phyloP scores from a whole-genome alignment of 2,888 invertebrate genomes.

The Drosophila conformis region DNA sequence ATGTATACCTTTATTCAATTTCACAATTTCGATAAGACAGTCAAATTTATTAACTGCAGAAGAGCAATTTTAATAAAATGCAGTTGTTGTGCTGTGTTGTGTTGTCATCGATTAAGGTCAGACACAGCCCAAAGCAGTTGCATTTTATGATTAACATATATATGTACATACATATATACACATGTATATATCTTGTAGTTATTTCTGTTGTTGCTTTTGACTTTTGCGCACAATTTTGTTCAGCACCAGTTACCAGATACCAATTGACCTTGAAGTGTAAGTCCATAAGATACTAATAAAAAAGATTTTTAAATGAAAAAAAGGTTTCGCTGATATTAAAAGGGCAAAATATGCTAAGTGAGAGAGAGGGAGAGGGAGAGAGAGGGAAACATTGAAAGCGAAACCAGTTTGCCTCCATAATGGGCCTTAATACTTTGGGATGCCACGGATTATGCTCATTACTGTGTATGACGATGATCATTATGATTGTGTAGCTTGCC shows the following conservation, averaged over 20 bases:
- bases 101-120: constrained; percentile 75
- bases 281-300: constrained; percentile 31
- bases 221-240: constrained; percentile 41
- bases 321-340: constrained; percentile 41
- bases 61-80: constrained; percentile 48
- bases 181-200: constrained; percentile 27
- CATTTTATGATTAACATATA: constrained; percentile 51
- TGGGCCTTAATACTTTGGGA: constrained; percentile 41
- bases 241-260: constrained; percentile 44
- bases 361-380: neutral
- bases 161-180: neutral
- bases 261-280: constrained; percentile 70
- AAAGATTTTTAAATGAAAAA: neutral
- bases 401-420: constrained; percentile 60
- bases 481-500: constrained; percentile 43
- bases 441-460: constrained; percentile 18
- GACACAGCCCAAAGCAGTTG: constrained; percentile 66
- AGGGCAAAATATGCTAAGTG: constrained; percentile 47
- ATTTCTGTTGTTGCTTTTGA: constrained; percentile 20
- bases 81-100: constrained; percentile 33
- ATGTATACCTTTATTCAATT: constrained; percentile 18
- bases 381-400: constrained; percentile 30
- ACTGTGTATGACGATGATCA: constrained; percentile 13
- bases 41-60: constrained; percentile 40
- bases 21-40: constrained; percentile 21